Evolutionary conservation across 2,113 vertebrate genomes (phyloP), one percentile per base, ranked within the genome.

Genomic region (Cololabis saira): DNA sequence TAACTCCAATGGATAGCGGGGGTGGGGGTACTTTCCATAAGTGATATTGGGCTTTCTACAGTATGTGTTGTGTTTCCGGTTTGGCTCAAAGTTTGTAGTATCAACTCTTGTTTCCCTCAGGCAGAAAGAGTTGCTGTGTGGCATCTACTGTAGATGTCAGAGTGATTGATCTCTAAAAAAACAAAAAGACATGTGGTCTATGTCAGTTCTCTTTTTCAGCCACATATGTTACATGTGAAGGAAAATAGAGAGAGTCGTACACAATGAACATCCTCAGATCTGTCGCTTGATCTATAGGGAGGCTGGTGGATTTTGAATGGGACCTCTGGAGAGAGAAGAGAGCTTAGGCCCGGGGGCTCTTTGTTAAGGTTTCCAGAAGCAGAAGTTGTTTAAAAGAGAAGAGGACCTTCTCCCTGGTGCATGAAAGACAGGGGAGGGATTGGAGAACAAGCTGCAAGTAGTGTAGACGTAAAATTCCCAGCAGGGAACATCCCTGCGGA

Each of bases 51-150:
- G n/a, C n/a, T n/a, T n/a, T n/a, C n/a, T n/a, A n/a, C n/a, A n/a
- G n/a, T n/a, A n/a, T n/a, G n/a, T 72, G 14, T 30, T 56, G 27
- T 24, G 33, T 40, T 22, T 40, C 40, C 12, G 21, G 6, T 52
- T 4, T 0, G 15, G 7, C 70, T 71, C 45, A 58, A 63, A 41
- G 53, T 51, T 18, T 56, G 16, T n/a, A 56, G 17, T 47, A 66
- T 66, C 37, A 47, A 15, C 44, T n/a, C 49, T 42, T 70, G 64
- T 45, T 48, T 72, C 74, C 51, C 52, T 19, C 13, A 21, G 61
- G 65, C 68, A 53, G 48, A 64, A 61, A 18, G 5, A 50, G 53
- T 11, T 68, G 52, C 50, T 71, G 58, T 51, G 73, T 70, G 14
- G 22, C 27, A 53, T 51, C 5, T 27, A n/a, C n/a, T n/a, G 17